Evolutionary conservation across 2,888 invertebrate species (phyloP), one percentile per base, ranked within the genome.

Genomic region (Drosophila setosimentum): DNA sequence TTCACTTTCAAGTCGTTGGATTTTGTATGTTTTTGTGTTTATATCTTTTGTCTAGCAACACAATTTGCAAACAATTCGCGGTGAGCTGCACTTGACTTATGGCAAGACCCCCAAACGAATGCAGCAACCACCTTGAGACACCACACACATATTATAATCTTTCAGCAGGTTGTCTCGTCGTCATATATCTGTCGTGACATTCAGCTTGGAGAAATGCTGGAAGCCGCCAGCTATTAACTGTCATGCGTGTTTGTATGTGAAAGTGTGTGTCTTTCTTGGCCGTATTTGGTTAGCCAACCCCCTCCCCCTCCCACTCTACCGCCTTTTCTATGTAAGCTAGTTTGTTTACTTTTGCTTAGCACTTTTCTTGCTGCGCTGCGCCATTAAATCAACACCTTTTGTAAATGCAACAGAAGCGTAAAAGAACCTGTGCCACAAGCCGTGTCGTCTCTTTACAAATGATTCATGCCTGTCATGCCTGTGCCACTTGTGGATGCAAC

Each of bases 61-160:
- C 63, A 68, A 65, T 68, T 54, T 35, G 66, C 62, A 54, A 67
- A 29, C 68, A 33, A 33, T 60, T 79, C 76, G 65, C 70, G 70
- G 42, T 55, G 53, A 62, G 72, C 59, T 68, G 80, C 82, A 85
- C 86, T 85, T 88, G 88, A 82, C 82, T 81, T 83, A 68, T 71
- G 70, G 60, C 81, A 68, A 87, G 80, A 57, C 63, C 66, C 30
- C 51, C 59, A 54, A 61, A 66, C 66, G 77, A 69, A 69, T 78
- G 61, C 76, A 59, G 42, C 62, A 64, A 54, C 67, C 55, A 68
- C 80, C 80, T 78, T 72, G 64, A 76, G 80, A 62, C 58, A 55
- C 65, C 42, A 58, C 58, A 61, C 45, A 55, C 33, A 30, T 57
- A 55, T 54, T 67, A 73, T 76, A 68, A 78, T 81, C 78, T 78